phyloP scores from a whole-genome alignment of 92 coral and sea anemone genomes.

The Blastomussa wellsi region DNA sequence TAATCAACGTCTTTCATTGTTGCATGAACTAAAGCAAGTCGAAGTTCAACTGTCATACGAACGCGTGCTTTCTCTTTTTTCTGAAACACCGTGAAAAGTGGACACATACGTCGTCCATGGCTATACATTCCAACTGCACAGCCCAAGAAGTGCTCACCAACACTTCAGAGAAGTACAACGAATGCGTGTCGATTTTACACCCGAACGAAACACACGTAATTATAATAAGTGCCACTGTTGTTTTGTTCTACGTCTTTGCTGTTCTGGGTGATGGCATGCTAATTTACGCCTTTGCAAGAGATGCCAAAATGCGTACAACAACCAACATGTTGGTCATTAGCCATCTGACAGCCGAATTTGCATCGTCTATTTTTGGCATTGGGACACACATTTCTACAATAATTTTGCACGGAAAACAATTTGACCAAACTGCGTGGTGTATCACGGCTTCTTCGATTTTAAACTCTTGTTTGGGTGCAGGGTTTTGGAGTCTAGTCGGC shows the following conservation, averaged over 20 bases:
- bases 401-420: neutral
- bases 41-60: neutral
- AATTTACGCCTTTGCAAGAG: slow-evolving; percentile 48
- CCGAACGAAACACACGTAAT: neutral
- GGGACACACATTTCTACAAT: slow-evolving; percentile 42
- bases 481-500: slow-evolving; percentile 57
- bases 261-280: slow-evolving; percentile 54
- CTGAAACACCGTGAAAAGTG: neutral
- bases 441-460: neutral
- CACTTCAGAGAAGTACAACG: neutral
- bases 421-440: neutral
- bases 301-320: slow-evolving; percentile 64
- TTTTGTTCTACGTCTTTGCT: slow-evolving; percentile 17
- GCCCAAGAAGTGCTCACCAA: neutral
- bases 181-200: neutral
- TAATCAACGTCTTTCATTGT: neutral
- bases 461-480: neutral
- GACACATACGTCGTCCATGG: neutral
- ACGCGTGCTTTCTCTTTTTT: neutral
- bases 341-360: slow-evolving; percentile 65
- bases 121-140: neutral
- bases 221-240: neutral
- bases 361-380: slow-evolving; percentile 55
- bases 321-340: slow-evolving; percentile 65
- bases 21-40: neutral